Percentiles rank a stretch among this genome's conserved stretches.
phyloP scores from a whole-genome alignment of 2,888 invertebrate genomes.

The Phorcus lineatus region DNA sequence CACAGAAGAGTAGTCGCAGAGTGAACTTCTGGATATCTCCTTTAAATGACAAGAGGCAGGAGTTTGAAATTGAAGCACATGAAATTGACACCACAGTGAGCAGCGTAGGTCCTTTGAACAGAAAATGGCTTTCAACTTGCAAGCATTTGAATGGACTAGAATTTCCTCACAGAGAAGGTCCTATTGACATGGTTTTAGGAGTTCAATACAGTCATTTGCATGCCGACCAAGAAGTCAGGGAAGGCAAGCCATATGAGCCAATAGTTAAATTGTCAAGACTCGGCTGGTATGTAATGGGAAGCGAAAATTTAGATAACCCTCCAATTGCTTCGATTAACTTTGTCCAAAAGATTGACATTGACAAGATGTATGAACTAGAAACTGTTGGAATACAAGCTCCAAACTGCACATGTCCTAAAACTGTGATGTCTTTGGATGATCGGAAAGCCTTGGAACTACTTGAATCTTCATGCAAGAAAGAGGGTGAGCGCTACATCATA shows the following conservation, averaged over 20 bases:
- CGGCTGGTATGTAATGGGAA: slow-evolving; percentile 32
- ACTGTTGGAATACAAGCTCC: slow-evolving; percentile 28
- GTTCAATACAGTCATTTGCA: slow-evolving; percentile 33
- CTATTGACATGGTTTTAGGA: slow-evolving; percentile 21
- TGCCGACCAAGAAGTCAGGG: slow-evolving; percentile 9
- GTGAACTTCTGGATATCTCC: slow-evolving; percentile 27
- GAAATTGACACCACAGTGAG: neutral
- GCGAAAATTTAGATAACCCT: slow-evolving; percentile 4
- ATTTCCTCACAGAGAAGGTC: slow-evolving; percentile 20
- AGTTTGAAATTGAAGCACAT: slow-evolving; percentile 21
- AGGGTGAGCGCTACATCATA: neutral
- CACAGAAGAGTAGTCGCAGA: slow-evolving; percentile 5
- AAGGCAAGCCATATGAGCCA: slow-evolving; percentile 30
- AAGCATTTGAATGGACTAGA: neutral
- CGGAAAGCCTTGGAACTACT: slow-evolving; percentile 15
- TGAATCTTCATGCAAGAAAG: slow-evolving; percentile 20
- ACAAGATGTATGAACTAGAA: slow-evolving; percentile 13
- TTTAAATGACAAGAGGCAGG: neutral
- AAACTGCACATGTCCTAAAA: slow-evolving; percentile 23
- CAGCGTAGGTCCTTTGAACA: neutral
- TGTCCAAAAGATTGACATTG: slow-evolving; percentile 5
- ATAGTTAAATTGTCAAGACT: slow-evolving; percentile 24
- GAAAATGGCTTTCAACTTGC: no score
- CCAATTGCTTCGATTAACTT: neutral
- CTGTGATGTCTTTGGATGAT: slow-evolving; percentile 11